Conservation (phyloP, 2,797 vertebrate genomes). For the Harpagifer antarcticus region DNA sequence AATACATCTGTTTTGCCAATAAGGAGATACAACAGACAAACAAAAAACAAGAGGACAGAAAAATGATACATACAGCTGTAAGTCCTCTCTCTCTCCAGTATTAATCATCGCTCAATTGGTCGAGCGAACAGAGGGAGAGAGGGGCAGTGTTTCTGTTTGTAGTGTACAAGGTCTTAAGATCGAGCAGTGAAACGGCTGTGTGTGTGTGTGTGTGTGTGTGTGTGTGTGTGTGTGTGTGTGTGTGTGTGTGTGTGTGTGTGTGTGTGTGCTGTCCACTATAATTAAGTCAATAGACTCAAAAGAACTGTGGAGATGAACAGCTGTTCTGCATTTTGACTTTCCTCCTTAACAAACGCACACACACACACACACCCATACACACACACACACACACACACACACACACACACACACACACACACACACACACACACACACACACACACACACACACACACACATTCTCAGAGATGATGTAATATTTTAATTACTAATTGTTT, state of each 20-base stretch:
- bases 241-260: conserved; percentile 41
- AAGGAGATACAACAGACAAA: too few relatives aligned
- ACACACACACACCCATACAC: conserved; percentile 54
- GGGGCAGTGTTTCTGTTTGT: conserved; percentile 58
- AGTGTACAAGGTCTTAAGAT: conserved; percentile 59
- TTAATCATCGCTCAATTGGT: conserved; percentile 16
- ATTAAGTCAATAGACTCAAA: conserved; percentile 80
- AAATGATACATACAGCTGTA: too few relatives aligned
- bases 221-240: conserved; percentile 24
- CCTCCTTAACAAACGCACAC: conserved; percentile 58
- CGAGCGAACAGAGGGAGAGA: conserved; percentile 24
- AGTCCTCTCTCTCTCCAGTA: background rate
- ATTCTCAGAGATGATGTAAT: too few relatives aligned
- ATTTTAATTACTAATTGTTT: too few relatives aligned
- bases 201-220: conserved; percentile 32
- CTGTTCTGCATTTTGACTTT: conserved; percentile 66
- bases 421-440: too few relatives aligned
- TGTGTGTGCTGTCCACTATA: conserved; percentile 73
- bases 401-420: conserved; percentile 3
- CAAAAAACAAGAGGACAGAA: too few relatives aligned
- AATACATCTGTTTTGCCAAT: too few relatives aligned
- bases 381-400: conserved; percentile 41
- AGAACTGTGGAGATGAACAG: conserved; percentile 79
- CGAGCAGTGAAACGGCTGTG: conserved; percentile 64
- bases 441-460: too few relatives aligned